Evolutionary conservation across 2,113 vertebrate species (phyloP), one percentile per base, ranked within the genome.

Genomic region (Esox niger): DNA sequence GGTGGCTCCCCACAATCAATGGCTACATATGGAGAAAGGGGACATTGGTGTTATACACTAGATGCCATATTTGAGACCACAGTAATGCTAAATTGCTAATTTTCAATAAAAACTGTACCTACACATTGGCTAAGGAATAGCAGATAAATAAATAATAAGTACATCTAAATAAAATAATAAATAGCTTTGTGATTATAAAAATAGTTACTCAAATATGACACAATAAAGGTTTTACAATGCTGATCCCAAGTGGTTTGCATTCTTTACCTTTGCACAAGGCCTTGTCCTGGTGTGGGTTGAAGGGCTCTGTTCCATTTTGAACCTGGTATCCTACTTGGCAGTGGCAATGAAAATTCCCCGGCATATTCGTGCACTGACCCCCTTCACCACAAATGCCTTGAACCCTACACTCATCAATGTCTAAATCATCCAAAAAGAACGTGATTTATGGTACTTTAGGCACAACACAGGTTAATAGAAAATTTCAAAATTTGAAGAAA

Each of bases 351-450:
- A 94, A 96, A 68, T 89, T 92, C 21, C 95, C 95, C 0, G 76
- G 79, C 10, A 91, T 89, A 77, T 98, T 98, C 62, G 81, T 74
- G 9, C 95, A 98, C 8, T 56, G 83, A 33, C 87, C 93, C 47
- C 95, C 94, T 6, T 0, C 87, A 73, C 93, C 88, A 81, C 96
- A 98, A 13, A 87, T 49, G 0, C 86, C 88, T 54, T 87, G 33
- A 2, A 88, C 70, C 23, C 79, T 70, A 82, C 96, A 98, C 73
- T 98, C 96, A 47, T 98, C 82, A 20, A 93, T 63, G 77, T 98
- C 95, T 98, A 74, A 4, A 74, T 43, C 15, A 84, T 75, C 33
- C 63, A 80, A 61, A 5, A 62, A 33, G 58, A 21, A 62, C 25
- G 13, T 26, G 25, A 29, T 57, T 46, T 60, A 27, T 25, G 43